Conservation (phyloP, 2,113 vertebrate genomes). For the Myotis davidii region DNA sequence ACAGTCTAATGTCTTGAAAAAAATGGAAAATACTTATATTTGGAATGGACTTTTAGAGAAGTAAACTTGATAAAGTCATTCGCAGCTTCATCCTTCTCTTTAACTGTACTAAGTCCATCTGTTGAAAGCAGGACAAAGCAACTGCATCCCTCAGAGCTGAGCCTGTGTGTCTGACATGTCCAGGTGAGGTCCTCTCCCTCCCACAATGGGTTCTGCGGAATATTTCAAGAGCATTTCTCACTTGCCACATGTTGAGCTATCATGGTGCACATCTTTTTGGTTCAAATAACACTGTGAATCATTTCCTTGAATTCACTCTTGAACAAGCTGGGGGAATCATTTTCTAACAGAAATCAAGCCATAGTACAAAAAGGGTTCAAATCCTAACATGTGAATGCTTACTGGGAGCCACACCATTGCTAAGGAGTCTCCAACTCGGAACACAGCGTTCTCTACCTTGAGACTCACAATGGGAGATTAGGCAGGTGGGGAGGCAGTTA, state of each 20-base stretch:
- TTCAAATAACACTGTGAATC: background rate
- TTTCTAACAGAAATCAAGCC: background rate
- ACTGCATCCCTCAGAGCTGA: accelerated
- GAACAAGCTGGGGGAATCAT: background rate
- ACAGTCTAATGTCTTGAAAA: background rate
- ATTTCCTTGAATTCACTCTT: background rate
- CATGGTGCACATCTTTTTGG: background rate
- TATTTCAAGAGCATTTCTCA: background rate
- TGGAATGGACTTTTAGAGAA: background rate
- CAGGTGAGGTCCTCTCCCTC: background rate
- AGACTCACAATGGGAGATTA: background rate
- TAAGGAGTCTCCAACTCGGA: background rate
- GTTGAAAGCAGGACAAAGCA: background rate
- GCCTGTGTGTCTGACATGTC: background rate
- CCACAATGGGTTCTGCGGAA: background rate
- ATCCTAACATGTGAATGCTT: background rate
- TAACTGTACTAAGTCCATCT: background rate
- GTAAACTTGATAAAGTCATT: background rate
- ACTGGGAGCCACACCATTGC: background rate
- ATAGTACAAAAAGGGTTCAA: background rate
- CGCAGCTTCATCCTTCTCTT: background rate
- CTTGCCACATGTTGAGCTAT: background rate
- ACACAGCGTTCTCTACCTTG: background rate
- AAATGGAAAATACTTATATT: background rate
- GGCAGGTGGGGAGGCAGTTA: background rate